Conservation (phyloP, 2,888 invertebrate species). For the Tenodera sinensis region DNA sequence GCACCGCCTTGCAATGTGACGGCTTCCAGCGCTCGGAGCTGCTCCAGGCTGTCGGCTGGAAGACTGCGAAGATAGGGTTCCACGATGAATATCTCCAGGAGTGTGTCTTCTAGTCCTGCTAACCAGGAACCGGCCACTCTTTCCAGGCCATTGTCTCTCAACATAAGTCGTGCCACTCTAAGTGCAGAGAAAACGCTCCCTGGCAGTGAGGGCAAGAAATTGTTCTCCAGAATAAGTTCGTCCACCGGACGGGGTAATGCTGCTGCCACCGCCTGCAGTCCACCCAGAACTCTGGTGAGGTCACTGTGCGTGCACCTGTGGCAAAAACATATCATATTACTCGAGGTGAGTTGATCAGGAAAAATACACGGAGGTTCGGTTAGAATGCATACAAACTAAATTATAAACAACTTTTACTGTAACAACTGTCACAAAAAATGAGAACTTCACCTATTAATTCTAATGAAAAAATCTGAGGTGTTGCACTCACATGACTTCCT, state of each 20-base stretch:
- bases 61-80: constrained; percentile 76
- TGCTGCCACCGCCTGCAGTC: constrained; percentile 65
- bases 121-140: constrained; percentile 78
- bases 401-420: no score
- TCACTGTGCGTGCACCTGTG: constrained; percentile 89
- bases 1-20: constrained; percentile 76
- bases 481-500: no score
- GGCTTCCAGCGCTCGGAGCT: constrained; percentile 73
- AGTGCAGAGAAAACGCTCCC: constrained; percentile 64
- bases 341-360: no score
- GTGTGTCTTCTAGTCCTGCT: constrained; percentile 68
- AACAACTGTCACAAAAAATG: no score
- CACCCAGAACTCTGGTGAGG: constrained; percentile 69
- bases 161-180: constrained; percentile 73
- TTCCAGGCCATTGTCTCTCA: constrained; percentile 79
- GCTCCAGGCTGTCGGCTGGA: constrained; percentile 72
- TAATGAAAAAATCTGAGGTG: no score
- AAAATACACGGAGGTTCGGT: no score
- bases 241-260: constrained; percentile 69
- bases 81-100: constrained; percentile 80
- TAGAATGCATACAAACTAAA: no score
- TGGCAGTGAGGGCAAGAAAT: constrained; percentile 79
- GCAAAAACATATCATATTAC: neutral
- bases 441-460: no score
- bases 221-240: constrained; percentile 83